phyloP scores from a whole-genome alignment of 2,113 vertebrate species.

The Entosphenus tridentatus region DNA sequence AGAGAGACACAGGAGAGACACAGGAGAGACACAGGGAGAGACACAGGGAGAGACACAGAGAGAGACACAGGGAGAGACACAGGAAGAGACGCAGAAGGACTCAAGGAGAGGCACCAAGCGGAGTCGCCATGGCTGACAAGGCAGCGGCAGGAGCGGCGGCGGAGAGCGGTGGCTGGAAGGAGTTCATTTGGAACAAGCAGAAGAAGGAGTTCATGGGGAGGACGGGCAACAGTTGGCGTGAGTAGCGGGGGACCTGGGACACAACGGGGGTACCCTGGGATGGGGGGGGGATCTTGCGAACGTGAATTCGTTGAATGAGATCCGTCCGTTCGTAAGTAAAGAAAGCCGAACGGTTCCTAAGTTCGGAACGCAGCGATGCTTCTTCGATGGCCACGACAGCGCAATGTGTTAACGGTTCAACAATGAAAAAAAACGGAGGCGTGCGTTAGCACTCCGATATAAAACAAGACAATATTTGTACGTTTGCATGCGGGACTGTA shows the following conservation, averaged over 20 bases:
- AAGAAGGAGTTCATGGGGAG: constrained; percentile 65
- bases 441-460: too few relatives aligned
- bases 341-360: too few relatives aligned
- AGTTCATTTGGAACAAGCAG: constrained; percentile 64
- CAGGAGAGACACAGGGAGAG: background rate
- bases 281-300: background rate
- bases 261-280: background rate
- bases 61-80: background rate
- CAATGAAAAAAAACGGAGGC: too few relatives aligned
- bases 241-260: constrained; percentile 19
- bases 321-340: too few relatives aligned
- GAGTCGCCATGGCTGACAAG: constrained; percentile 22
- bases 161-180: constrained; percentile 48
- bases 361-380: too few relatives aligned
- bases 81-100: background rate
- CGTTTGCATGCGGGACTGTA: too few relatives aligned
- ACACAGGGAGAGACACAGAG: constrained; percentile 1
- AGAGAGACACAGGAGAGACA: too few relatives aligned
- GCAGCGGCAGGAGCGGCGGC: constrained; percentile 33
- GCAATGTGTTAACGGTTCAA: too few relatives aligned
- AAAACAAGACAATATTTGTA: too few relatives aligned
- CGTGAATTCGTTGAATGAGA: background rate
- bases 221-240: constrained; percentile 60
- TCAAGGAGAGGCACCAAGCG: background rate
- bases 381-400: too few relatives aligned